Base-by-base conservation (phyloP, 2,113 vertebrate species). In the Psephotus haematonotus region DNA sequence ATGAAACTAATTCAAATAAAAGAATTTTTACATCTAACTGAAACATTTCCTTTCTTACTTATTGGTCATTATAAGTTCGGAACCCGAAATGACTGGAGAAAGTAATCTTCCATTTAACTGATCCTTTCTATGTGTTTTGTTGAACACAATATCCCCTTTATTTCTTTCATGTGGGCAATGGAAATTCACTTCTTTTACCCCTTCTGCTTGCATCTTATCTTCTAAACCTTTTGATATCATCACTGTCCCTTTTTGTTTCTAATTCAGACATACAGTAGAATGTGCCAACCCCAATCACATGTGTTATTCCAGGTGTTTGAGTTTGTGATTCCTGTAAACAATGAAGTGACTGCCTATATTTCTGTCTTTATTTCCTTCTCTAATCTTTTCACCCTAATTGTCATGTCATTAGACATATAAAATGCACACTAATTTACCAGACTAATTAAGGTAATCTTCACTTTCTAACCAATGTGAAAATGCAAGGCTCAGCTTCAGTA, bases 161-260 rank as follows among this genome's bases (percentile, higher is more conserved):
- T 82, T 82, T 91, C 79, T 87, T 81, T 76, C 83, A 33, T 35
- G 6, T 65, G 62, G 11, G 25, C 20, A 13, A 17, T 84, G 39
- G 17, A 35, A 13, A 11, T 70, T 94, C 10, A 49, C 28, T 93
- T 96, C 52, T 90, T 69, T 75, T 76, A 92, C 75, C n/a, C 16
- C 81, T 88, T 91, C 59, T 82, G 41, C 76, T 88, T 95, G 44
- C 53, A 62, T 49, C 25, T 87, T 78, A n/a, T 80, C 95, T 97
- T 93, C 77, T 75, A 68, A 92, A 75, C 5, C 41, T 92, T 93
- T 88, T 14, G 81, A 70, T 76, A 79, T 16, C 24, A 41, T 90
- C 83, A 57, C 52, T 80, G 53, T 83, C 91, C 55, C 23, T 49
- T 88, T 97, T 88, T 78, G 41, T 95, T 90, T 94, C 88, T 82